Evolutionary conservation across 2,888 invertebrate species (phyloP), one percentile per base, ranked within the genome.

Genomic region (Amitus sp.): DNA sequence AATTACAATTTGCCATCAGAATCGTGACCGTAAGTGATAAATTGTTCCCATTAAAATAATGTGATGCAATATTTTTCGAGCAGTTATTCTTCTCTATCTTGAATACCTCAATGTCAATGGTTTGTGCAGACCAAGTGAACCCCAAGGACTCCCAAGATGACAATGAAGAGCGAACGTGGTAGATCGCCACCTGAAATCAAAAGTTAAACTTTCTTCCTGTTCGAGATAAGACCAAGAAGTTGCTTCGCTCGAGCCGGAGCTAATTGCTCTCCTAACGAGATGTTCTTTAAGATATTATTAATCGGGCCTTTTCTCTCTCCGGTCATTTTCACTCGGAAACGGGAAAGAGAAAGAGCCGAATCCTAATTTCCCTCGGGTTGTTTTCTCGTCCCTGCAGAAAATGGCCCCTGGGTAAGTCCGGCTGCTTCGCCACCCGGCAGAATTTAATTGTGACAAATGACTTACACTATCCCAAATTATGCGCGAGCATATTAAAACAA

Each of bases 281-380:
- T 52, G 52, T 53, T 62, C 42, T 48, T 47, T 28, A 37, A 9
- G 48, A 56, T 55, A 53, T 56, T 52, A 52, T 48, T 19, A 53
- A 42, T 19, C 40, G 49, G 30, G 46, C 51, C 39, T 57, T 65
- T 37, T 28, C 33, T 19, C 34, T 47, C 19, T 28, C 28, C 13
- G 30, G 46, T 46, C 46, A 17, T 46, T 30, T 30, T 30, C 46
- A 17, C 46, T 17, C 46, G 10, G 9, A 23, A 46, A 17, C 17
- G 17, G 30, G 18, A 46, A 30, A 46, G 30, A 30, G 52, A 61
- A 53, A 64, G 47, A 57, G 52, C 56, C 49, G 51, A 49, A 59
- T 53, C 47, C 56, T 62, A 62, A 66, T 64, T 66, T 66, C 63
- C 66, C 66, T 43, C 18, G 64, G 64, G 66, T 39, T 42, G 43